Base-by-base conservation (phyloP, 1,140 invertebrate genomes). In the Frieseomelitta varia region DNA sequence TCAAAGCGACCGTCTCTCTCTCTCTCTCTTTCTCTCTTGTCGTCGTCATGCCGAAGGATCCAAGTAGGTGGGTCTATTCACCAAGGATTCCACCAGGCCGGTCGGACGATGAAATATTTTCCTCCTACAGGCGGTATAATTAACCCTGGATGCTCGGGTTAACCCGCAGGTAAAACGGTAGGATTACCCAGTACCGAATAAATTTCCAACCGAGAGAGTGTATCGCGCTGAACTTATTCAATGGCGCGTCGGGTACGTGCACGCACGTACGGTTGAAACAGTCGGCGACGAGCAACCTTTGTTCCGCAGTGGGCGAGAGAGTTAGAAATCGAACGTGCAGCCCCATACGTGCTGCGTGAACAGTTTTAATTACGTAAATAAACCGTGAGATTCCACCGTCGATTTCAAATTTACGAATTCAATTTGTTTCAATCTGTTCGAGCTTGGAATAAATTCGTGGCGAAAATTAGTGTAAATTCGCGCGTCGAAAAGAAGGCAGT, bases 131-230 rank as follows among this genome's bases (percentile, higher is more conserved):
- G 83, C 84, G 83, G 86, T 76, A 85, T 88, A 88, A 88, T 88
- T 88, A 88, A 88, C 87, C 86, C 86, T 81, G 21, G 86, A 85
- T 77, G 86, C 76, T 79, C 86, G 72, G 87, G 71, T 88, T 88
- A 81, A 88, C 67, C 71, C 79, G 73, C 82, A 86, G 88, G 83
- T 85, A 87, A 85, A 84, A 79, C 72, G 67, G 27, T 39, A 65
- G 73, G 67, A 65, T 27, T 14, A 56, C 19, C 1, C 19, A 0
- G 30, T 34, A 19, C 21, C 6, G 61, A 14, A 47, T 71, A 34
- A 75, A 75, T 34, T 39, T 30, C 15, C 21, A 55, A 30, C 8
- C 27, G 0, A 2, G 4, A 17, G 72, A 79, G 72, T 47, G 39
- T 88, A 78, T 85, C 71, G 30, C 76, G 71, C 47, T 81, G 24